Evolutionary conservation across 2,888 invertebrate species (phyloP), one percentile per base, ranked within the genome.

Genomic region (Macaria notata): DNA sequence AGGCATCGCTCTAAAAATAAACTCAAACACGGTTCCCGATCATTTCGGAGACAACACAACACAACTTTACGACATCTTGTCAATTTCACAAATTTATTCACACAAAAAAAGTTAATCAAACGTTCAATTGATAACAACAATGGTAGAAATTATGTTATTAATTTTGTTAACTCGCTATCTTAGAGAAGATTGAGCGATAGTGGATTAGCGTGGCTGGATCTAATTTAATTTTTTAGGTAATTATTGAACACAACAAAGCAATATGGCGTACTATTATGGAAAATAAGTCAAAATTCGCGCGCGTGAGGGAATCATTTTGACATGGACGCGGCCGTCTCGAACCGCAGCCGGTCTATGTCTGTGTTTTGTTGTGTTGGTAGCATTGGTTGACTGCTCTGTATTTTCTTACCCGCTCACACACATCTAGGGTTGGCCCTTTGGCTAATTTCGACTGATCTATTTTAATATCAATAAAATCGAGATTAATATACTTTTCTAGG

Each of bases 351-450:
- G 69, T 63, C 73, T 79, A 81, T 83, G 72, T 87, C 87, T 88
- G 86, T 83, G 76, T 19, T 19, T 1, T 19, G 76, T 19, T 19
- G 19, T 19, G 76, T 68, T 70, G 33, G 44, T 70, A 31, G 43
- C 9, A 33, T 49, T 31, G 43, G 19, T 54, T 5, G 53, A n/a
- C 30, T 42, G 73, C 70, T 75, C 78, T 65, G 76, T 83, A 82
- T 84, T 79, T 36, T 79, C 88, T 83, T 75, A 73, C 83, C 80
- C 85, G 83, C 89, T 86, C 89, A 82, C 88, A 88, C 86, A 68
- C 71, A 76, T 61, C n/a, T 78, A 88, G 88, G 88, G 88, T 59
- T 88, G 86, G 45, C 69, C 56, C 44, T 60, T 60, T 64, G 33
- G 4, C 33, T 7, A 36, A 36, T 36, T 36, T 19, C 19, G 19